Conservation (phyloP, 2,113 vertebrate species). For the Eclectus roratus region DNA sequence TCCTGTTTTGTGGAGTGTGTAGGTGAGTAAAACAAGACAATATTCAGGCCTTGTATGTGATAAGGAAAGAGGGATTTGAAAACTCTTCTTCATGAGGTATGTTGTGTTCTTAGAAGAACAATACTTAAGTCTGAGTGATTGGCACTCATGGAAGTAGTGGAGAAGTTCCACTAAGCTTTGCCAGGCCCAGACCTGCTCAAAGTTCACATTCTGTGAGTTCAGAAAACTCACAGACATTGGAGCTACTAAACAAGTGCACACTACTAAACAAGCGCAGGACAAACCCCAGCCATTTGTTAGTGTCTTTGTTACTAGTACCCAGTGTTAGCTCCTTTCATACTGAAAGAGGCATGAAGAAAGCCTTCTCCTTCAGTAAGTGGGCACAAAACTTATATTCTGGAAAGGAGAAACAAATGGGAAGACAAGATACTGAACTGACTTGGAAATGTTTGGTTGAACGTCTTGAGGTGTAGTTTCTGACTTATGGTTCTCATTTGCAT, state of each 20-base stretch:
- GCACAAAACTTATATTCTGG: background rate
- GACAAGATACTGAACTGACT: background rate
- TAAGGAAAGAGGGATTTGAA: background rate
- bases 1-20: background rate
- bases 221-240: background rate
- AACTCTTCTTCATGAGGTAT: background rate
- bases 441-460: background rate
- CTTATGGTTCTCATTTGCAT: background rate
- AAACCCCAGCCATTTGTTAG: background rate
- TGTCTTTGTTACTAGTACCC: background rate
- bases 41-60: background rate
- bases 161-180: background rate
- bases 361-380: background rate
- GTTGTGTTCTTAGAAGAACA: background rate
- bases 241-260: background rate
- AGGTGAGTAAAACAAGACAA: slow-evolving; percentile 15
- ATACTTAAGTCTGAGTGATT: background rate
- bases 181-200: background rate
- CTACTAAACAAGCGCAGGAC: background rate
- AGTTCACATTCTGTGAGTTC: background rate
- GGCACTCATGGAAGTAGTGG: background rate
- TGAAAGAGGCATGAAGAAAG: background rate
- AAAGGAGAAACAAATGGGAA: background rate
- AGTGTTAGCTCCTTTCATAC: background rate
- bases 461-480: background rate